A percentile compares a stretch with the other conserved stretches of the same genome.
Evolutionary conservation across 2,888 invertebrate genomes (phyloP).

Genomic region (Drosophila mimetica): DNA sequence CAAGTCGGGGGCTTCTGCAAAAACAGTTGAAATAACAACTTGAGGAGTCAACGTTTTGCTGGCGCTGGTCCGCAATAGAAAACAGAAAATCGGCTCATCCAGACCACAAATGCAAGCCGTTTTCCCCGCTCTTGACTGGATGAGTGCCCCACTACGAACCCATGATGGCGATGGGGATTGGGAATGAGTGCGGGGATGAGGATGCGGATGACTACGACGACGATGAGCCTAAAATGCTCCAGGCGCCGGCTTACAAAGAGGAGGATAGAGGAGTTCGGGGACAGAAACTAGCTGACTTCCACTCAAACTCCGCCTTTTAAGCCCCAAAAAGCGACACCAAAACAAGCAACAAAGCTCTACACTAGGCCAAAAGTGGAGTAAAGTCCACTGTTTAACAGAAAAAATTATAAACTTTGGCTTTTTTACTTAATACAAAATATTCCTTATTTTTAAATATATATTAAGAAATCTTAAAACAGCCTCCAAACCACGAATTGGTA

Average conservation of each 20-base stretch:
- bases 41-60: conserved; percentile 44
- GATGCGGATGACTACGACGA: conserved; percentile 7
- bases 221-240: conserved; percentile 38
- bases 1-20: conserved; percentile 17
- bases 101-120: conserved; percentile 61
- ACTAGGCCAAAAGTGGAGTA: not conserved
- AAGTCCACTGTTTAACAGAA: not conserved
- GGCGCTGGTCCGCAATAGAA: conserved; percentile 50
- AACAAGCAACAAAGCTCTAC: conserved; percentile 2
- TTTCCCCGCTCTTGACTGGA: conserved; percentile 63
- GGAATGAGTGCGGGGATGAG: conserved; percentile 11
- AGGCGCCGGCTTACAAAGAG: conserved; percentile 36
- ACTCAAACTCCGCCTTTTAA: conserved; percentile 8
- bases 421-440: too few relatives aligned
- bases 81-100: conserved; percentile 68
- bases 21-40: conserved; percentile 73
- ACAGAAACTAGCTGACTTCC: conserved; percentile 19
- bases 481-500: too few relatives aligned
- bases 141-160: conserved; percentile 47
- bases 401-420: not conserved
- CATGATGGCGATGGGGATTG: conserved; percentile 3
- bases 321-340: conserved; percentile 18
- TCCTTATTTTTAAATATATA: too few relatives aligned
- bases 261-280: conserved; percentile 6
- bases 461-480: too few relatives aligned